Evolutionary conservation across 2,888 invertebrate genomes (phyloP), one percentile per base, ranked within the genome.

Genomic region (Caenorhabditis wallacei): DNA sequence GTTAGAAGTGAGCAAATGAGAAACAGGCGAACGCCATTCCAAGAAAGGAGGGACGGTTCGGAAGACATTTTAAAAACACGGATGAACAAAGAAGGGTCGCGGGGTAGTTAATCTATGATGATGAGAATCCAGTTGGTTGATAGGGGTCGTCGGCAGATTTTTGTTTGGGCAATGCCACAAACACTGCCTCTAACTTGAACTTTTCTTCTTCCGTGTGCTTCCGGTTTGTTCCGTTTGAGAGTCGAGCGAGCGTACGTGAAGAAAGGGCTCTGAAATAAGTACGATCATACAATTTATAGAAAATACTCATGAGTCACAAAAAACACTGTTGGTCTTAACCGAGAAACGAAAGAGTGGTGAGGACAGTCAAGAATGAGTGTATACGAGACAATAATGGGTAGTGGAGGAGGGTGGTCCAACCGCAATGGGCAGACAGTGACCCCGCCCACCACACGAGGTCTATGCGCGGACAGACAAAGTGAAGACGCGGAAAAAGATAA

Each of bases 1-100:
- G 90, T 90, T 53, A 90, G 84, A 20, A 89, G 69, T 43, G 85
- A 87, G 63, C 89, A 88, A 64, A 90, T 86, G 48, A 85, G 56
- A 66, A 90, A 87, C 20, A 90, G 82, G 18, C 88, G 84, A 16
- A 86, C 30, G 20, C 86, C 86, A 63, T 75, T 80, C 64, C 64
- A 71, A 0, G 86, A 84, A 35, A 81, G 84, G 13, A 86, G 75
- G 22, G 83, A 64, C 13, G 83, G 83, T 53, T 80, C 83, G 20
- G 75, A 74, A 35, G 82, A 61, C 72, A 72, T 78, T 61, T 20
- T 26, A n/a, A 72, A 40, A 56, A 43, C 40, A 54, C 24, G 26
- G 26, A 20, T 22, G 56, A 30, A 46, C 56, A 54, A 57, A 71
- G 68, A 69, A 69, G 13, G 72, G 78, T 78, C 82, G 78, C 82